Evolutionary conservation across 1,140 invertebrate species (phyloP).

Genomic region (Hormaphis cornu): DNA sequence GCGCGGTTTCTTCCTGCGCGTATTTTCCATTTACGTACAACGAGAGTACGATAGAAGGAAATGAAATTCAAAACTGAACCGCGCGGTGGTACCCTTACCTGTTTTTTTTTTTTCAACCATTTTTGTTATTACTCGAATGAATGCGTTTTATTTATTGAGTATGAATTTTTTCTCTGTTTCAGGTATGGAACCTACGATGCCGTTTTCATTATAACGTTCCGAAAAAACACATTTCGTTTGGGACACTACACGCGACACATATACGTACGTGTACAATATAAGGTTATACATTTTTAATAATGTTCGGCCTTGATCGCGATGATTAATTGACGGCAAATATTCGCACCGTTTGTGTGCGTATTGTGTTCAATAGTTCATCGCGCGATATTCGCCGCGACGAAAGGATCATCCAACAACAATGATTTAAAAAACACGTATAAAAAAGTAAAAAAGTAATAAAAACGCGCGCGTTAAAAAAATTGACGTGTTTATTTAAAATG

Average conservation of each 20-base stretch:
- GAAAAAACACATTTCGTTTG: not conserved
- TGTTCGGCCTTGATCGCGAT: not conserved
- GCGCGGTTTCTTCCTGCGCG: too few species aligned
- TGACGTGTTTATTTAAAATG: too few species aligned
- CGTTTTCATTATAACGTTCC: not conserved
- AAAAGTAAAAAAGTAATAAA: too few species aligned
- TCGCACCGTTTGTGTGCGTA: not conserved
- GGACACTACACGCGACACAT: not conserved
- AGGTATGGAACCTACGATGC: not conserved
- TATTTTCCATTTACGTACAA: too few species aligned
- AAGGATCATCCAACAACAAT: too few species aligned
- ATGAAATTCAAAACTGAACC: too few species aligned
- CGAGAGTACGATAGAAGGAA: too few species aligned
- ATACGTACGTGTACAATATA: not conserved
- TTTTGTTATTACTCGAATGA: not conserved
- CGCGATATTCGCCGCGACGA: too few species aligned
- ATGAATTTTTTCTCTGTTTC: not conserved
- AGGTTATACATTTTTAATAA: constrained; percentile 1
- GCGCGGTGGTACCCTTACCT: not conserved
- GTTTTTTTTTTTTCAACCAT: not conserved
- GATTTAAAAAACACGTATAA: too few species aligned
- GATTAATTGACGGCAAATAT: not conserved
- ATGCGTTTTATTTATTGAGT: not conserved
- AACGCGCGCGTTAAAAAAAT: too few species aligned
- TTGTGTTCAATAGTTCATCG: too few species aligned